Percentiles rank a stretch among this genome's conserved stretches.
Evolutionary conservation across 2,888 invertebrate species (phyloP).

Genomic region (Apotomis betuletana): DNA sequence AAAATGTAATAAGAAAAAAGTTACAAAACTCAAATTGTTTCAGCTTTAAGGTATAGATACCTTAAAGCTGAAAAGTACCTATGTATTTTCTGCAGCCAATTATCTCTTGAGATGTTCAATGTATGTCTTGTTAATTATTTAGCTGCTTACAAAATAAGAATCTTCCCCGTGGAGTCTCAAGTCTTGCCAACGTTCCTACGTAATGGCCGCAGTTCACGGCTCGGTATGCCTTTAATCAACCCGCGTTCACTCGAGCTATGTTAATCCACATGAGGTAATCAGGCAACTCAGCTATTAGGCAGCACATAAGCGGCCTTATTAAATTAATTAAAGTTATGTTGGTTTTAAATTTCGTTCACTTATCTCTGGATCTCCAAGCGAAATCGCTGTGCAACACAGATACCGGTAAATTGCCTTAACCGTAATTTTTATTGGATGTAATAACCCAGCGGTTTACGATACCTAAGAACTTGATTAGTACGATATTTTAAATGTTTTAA

Average conservation of each 20-base stretch:
- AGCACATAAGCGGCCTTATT: constrained; percentile 24
- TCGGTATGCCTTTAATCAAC: constrained; percentile 24
- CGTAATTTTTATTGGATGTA: constrained; percentile 11
- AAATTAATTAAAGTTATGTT: constrained; percentile 25
- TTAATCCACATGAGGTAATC: constrained; percentile 35
- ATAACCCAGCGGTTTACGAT: not conserved
- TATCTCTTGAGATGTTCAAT: too few species aligned
- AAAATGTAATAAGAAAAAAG: too few species aligned
- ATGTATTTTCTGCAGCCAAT: too few species aligned
- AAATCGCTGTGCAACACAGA: constrained; percentile 13
- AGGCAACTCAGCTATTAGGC: constrained; percentile 20
- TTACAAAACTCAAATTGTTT: too few species aligned
- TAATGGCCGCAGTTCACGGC: constrained; percentile 31
- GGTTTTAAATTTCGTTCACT: constrained; percentile 22
- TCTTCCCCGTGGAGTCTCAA: not conserved
- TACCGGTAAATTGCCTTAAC: constrained; percentile 8
- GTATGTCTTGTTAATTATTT: not conserved
- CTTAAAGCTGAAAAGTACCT: too few species aligned
- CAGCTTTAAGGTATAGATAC: too few species aligned
- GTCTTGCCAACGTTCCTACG: constrained; percentile 2
- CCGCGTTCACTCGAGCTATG: constrained; percentile 18
- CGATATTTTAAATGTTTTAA: not conserved
- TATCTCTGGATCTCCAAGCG: constrained; percentile 13
- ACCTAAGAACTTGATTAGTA: constrained; percentile 12
- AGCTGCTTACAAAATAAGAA: constrained; percentile 8